Percentiles rank a stretch among this genome's conserved stretches.
Evolutionary conservation across 2,797 vertebrate species (phyloP).

Genomic region (Acrossocheilus wenchowensis): DNA sequence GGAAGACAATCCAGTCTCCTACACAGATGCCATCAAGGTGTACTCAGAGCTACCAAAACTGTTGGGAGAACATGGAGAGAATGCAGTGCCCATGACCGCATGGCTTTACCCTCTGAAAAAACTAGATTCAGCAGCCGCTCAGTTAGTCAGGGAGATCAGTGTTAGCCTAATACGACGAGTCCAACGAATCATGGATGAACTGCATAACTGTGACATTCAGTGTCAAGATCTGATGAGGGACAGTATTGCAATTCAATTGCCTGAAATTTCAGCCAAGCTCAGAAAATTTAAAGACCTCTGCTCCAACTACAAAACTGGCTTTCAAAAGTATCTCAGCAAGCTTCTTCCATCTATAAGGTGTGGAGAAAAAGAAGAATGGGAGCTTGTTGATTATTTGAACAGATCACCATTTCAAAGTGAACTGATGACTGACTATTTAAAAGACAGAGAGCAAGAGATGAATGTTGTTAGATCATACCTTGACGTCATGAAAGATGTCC

Average conservation of each 20-base stretch:
- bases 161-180: slow-evolving; percentile 34
- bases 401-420: slow-evolving; percentile 48
- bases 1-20: slow-evolving; percentile 60
- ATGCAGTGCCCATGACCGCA: slow-evolving; percentile 63
- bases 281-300: slow-evolving; percentile 52
- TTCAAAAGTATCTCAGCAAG: slow-evolving; percentile 59
- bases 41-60: slow-evolving; percentile 64
- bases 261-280: slow-evolving; percentile 58
- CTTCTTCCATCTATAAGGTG: slow-evolving; percentile 52
- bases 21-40: slow-evolving; percentile 59
- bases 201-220: slow-evolving; percentile 50
- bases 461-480: slow-evolving; percentile 53
- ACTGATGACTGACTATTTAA: slow-evolving; percentile 41
- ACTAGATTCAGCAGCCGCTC: slow-evolving; percentile 61
- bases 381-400: slow-evolving; percentile 16
- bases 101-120: slow-evolving; percentile 68
- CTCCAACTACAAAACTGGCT: slow-evolving; percentile 52
- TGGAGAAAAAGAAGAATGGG: slow-evolving; percentile 49
- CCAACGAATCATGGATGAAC: slow-evolving; percentile 65
- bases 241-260: slow-evolving; percentile 40
- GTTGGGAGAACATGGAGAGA: slow-evolving; percentile 59
- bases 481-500: slow-evolving; percentile 46
- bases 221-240: slow-evolving; percentile 57
- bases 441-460: slow-evolving; percentile 52
- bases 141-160: slow-evolving; percentile 64